Conservation (phyloP, 2,797 vertebrate genomes). For the Takifugu rubripes region DNA sequence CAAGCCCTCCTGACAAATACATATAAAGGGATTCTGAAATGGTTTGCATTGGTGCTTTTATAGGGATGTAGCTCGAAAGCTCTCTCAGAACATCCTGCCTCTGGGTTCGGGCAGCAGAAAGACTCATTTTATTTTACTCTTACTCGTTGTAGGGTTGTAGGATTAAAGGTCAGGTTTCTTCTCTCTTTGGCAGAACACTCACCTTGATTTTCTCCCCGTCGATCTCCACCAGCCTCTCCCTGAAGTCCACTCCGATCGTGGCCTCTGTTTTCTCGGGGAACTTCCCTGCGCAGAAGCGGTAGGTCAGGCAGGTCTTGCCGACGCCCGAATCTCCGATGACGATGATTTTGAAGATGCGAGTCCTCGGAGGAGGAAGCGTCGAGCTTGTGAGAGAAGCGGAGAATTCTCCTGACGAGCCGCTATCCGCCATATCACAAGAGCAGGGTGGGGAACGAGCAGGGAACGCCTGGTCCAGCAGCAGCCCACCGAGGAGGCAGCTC, state of each 20-base stretch:
- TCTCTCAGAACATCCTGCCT: too few species aligned
- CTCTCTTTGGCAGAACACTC: conserved; percentile 11
- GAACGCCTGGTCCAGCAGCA: background rate
- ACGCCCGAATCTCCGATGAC: conserved; percentile 97
- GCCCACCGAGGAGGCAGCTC: background rate
- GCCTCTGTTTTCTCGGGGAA: conserved; percentile 97
- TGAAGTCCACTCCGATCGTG: conserved; percentile 96
- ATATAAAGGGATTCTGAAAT: too few species aligned
- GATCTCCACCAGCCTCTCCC: conserved; percentile 90
- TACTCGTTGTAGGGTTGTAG: too few species aligned
- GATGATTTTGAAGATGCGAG: conserved; percentile 96
- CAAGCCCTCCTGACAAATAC: too few species aligned
- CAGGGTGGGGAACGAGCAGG: background rate
- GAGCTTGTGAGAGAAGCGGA: conserved; percentile 70
- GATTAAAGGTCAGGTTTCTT: too few species aligned
- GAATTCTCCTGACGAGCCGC: conserved; percentile 81
- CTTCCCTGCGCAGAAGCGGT: conserved; percentile 91
- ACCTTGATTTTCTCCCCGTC: conserved; percentile 96
- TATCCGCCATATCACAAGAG: conserved; percentile 59
- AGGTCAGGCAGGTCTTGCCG: conserved; percentile 96
- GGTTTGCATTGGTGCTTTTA: too few species aligned
- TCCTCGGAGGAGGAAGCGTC: conserved; percentile 78
- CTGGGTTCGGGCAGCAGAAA: too few species aligned
- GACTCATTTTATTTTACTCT: too few species aligned
- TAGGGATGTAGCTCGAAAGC: too few species aligned